phyloP scores from a whole-genome alignment of 2,113 vertebrate genomes.

The Rhabdomys dilectus region DNA sequence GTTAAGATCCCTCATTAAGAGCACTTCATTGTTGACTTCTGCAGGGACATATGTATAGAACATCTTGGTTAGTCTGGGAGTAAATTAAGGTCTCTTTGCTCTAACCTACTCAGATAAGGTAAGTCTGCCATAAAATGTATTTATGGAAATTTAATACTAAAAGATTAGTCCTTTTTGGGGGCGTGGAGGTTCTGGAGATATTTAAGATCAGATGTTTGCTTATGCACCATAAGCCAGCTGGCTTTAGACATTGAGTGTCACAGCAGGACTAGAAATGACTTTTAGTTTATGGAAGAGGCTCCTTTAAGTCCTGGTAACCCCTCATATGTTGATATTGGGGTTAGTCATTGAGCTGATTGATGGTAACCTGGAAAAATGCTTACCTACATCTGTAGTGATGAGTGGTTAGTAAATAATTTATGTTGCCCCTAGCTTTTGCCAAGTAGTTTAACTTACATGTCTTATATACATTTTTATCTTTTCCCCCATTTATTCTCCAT shows the following conservation, averaged over 20 bases:
- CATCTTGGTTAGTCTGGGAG: background rate
- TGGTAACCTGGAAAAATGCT: constrained; percentile 39
- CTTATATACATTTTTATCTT: background rate
- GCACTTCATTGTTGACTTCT: background rate
- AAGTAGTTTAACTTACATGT: background rate
- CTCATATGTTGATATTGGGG: background rate
- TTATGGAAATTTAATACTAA: background rate
- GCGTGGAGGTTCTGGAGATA: background rate
- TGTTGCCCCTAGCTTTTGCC: background rate
- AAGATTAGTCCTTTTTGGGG: background rate
- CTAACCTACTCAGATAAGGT: background rate
- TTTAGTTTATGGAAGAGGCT: background rate
- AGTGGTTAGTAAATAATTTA: background rate
- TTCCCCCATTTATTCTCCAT: background rate
- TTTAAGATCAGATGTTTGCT: constrained; percentile 33
- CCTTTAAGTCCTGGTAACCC: background rate
- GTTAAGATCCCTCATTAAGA: background rate
- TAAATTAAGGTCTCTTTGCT: background rate
- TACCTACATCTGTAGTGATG: background rate
- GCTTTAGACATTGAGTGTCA: background rate
- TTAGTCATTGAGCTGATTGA: background rate
- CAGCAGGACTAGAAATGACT: background rate
- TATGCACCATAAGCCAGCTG: background rate
- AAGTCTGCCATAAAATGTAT: background rate
- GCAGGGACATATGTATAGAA: background rate